Evolutionary conservation across 2,113 vertebrate genomes (phyloP), one percentile per base, ranked within the genome.

Genomic region (Pandion haliaetus): DNA sequence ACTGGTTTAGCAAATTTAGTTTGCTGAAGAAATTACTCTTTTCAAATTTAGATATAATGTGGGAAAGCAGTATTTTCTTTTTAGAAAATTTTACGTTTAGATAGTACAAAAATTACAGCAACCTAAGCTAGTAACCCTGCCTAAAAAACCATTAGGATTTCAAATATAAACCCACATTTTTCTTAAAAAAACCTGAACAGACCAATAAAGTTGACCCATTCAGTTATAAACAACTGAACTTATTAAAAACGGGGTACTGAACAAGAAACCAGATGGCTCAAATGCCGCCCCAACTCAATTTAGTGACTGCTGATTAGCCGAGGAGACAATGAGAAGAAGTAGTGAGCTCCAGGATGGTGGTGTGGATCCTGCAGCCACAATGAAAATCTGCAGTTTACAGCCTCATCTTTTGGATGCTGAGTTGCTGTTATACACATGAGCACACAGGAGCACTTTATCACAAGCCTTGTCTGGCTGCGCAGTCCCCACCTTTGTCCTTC

Each of bases 391-490:
- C 25, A 62, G 8, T 38, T 57, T 29, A 16, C 74, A 92, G 74
- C 61, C 85, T 28, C n/a, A 19, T 26, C 32, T 49, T 45, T 50
- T 21, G 61, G 73, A 42, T 31, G 40, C 61, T 3, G 8, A 78
- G 34, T 10, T 62, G n/a, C 63, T 38, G 25, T 38, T 26, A 29
- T 1, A 49, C 32, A 36, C 67, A 15, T 0, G 24, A 91, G 32
- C 17, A 26, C 74, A 29, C 69, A 49, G 3, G 8, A 58, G 21
- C 5, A 4, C 57, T 67, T 49, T 66, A 40, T 10, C 79, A 25
- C 0, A 0, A 82, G 77, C 21, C 74, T 40, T 10, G 0, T 28
- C 55, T 38, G 45, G 47, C 59, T 89, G 50, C 6, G 0, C 42
- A 12, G 77, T 26, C 44, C 57, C 42, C 74, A 86, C 71, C 67